A percentile compares a stretch with the other conserved stretches of the same genome.
phyloP scores from a whole-genome alignment of 1,140 invertebrate genomes.

The Augochlora pura region DNA sequence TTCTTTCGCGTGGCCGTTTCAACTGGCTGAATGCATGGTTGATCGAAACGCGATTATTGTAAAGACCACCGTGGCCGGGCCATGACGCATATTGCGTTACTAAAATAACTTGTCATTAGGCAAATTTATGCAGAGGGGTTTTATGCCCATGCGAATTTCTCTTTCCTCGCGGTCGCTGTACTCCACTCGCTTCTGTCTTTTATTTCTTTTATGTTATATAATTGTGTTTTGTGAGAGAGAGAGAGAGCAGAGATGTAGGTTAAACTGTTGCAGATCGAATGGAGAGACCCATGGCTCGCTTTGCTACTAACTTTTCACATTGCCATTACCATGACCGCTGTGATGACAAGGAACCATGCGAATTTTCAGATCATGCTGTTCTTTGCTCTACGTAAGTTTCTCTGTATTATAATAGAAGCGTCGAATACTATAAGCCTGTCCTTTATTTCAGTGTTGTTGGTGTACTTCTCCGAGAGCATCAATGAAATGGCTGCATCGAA shows the following conservation, averaged over 20 bases:
- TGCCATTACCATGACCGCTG: slow-evolving; percentile 87
- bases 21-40: not conserved
- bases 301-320: slow-evolving; percentile 88
- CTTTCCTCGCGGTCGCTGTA: not conserved
- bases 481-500: slow-evolving; percentile 92
- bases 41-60: not conserved
- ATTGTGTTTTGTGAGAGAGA: not conserved
- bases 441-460: slow-evolving; percentile 86
- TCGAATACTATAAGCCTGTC: not conserved
- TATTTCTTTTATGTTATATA: not conserved
- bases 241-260: not conserved
- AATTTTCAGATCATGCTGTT: slow-evolving; percentile 93
- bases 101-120: not conserved
- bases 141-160: not conserved
- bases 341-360: slow-evolving; percentile 90
- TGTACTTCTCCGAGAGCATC: slow-evolving; percentile 93
- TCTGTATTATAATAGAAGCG: not conserved
- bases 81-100: not conserved
- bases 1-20: not conserved
- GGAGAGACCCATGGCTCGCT: slow-evolving; percentile 92
- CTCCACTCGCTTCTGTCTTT: not conserved
- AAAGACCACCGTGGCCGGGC: too few species aligned
- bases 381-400: slow-evolving; percentile 88
- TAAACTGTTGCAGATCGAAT: slow-evolving; percentile 88
- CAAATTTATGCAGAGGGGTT: not conserved